Conservation (phyloP, 2,797 vertebrate species). For the Phyllotis vaccarum region DNA sequence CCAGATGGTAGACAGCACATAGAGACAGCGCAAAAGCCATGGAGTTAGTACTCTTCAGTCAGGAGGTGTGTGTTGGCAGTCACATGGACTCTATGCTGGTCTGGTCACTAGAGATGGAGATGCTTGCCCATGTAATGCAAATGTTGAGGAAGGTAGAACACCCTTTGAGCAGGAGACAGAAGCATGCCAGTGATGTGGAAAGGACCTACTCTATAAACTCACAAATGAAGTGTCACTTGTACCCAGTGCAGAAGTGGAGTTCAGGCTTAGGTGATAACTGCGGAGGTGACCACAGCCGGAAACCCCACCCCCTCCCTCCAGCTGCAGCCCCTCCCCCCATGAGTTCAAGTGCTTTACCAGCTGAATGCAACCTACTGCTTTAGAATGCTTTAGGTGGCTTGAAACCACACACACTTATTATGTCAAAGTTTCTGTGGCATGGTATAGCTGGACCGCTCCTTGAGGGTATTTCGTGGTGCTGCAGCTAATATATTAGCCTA, state of each 20-base stretch:
- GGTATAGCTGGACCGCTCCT: not conserved
- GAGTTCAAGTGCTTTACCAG: slow-evolving; percentile 18
- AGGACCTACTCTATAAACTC: slow-evolving; percentile 21
- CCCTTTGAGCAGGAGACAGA: not conserved
- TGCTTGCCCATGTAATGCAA: slow-evolving; percentile 29
- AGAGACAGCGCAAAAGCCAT: slow-evolving; percentile 38
- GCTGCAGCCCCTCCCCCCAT: not conserved
- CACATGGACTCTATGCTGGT: not conserved
- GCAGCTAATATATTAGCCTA: not conserved
- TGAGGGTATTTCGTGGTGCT: not conserved
- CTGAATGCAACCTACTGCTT: slow-evolving; percentile 8
- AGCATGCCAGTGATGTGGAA: not conserved
- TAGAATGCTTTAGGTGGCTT: slow-evolving; percentile 17
- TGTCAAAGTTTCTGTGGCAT: not conserved
- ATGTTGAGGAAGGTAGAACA: not conserved
- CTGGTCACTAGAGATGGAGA: slow-evolving; percentile 32
- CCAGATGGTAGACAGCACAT: slow-evolving; percentile 42
- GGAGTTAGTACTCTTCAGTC: not conserved
- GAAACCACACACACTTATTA: slow-evolving; percentile 3
- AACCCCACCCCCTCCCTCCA: not conserved
- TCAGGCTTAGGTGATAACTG: not conserved
- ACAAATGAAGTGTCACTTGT: not conserved
- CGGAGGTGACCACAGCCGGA: not conserved
- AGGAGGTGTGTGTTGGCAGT: slow-evolving; percentile 44
- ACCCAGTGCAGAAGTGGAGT: not conserved